Evolutionary conservation across 1,140 invertebrate species (phyloP), one percentile per base, ranked within the genome.

Genomic region (Teleopsis dalmanni): DNA sequence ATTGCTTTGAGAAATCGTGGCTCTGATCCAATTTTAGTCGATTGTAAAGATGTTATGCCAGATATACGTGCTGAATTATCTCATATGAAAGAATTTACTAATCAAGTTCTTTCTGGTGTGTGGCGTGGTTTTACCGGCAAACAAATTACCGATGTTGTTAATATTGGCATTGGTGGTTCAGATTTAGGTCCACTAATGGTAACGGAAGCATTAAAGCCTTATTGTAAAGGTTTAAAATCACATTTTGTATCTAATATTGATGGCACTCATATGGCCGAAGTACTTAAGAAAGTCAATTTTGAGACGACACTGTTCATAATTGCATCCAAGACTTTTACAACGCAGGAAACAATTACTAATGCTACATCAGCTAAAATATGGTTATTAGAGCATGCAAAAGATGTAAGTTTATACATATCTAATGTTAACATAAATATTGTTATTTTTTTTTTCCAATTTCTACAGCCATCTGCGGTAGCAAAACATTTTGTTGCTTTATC

Each of bases 191-290:
- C 96, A 2, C 75, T 97, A 18, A 99, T 99, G 96, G 96, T 98
- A 8, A 98, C 95, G 1, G 96, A 99, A 76, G 94, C 95, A 4
- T 75, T 99, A 21, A 94, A 95, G 62, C 85, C 90, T 10, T 99
- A 89, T 70, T 81, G 81, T 54, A 79, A 85, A 62, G 92, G 94
- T 10, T 84, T 94, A 11, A 84, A 84, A 69, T 84, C 94, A 26
- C 95, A 99, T 72, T 99, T 99, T 76, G 92, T 99, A 0, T 98
- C 95, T 2, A 99, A 99, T 66, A 95, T 99, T 65, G 97, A 99
- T 79, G 97, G 97, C 22, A 99, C 95, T 14, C 97, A 99, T 72
- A 75, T 99, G 58, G 91, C 90, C 4, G 92, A 98, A 75, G 89
- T 88, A 11, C 74, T 99, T 37, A 95, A 94, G 63, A 86, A 86